Evolutionary conservation across 2,888 invertebrate genomes (phyloP).

Genomic region (Lepas anatifera): DNA sequence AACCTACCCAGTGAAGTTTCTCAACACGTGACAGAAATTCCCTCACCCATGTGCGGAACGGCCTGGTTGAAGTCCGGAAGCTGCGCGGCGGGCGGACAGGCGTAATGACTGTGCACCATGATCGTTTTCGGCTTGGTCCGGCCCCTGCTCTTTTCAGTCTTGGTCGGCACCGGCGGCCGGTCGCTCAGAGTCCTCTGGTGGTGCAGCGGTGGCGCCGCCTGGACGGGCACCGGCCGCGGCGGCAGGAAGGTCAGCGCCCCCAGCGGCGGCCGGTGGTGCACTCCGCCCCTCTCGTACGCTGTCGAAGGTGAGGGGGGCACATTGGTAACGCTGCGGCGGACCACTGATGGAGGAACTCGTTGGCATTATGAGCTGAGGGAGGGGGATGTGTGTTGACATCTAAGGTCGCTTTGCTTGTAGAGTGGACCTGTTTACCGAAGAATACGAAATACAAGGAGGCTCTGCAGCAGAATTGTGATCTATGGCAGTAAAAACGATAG

Average conservation of each 20-base stretch:
- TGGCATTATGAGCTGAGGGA: too few species aligned
- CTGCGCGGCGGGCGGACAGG: constrained; percentile 20
- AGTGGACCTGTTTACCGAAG: too few species aligned
- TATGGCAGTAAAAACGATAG: too few species aligned
- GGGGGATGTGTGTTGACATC: too few species aligned
- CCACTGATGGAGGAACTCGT: too few species aligned
- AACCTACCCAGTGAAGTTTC: too few species aligned
- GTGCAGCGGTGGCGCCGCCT: background rate
- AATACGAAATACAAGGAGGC: too few species aligned
- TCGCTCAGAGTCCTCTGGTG: background rate
- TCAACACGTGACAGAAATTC: too few species aligned
- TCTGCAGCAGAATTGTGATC: too few species aligned
- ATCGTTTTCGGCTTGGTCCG: constrained; percentile 13
- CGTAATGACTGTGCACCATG: constrained; percentile 18
- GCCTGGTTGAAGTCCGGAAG: constrained; percentile 33
- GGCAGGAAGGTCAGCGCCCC: constrained; percentile 15
- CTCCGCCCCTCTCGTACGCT: constrained; percentile 15
- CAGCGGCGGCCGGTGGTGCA: constrained; percentile 14
- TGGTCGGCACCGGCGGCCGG: background rate
- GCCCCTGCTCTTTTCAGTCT: background rate
- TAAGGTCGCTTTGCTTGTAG: too few species aligned
- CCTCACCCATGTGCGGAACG: constrained; percentile 32
- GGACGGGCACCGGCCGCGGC: background rate
- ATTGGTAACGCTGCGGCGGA: too few species aligned
- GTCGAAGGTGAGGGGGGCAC: too few species aligned